Evolutionary conservation across 2,888 invertebrate species (phyloP).

Genomic region (Drosophila atripex): DNA sequence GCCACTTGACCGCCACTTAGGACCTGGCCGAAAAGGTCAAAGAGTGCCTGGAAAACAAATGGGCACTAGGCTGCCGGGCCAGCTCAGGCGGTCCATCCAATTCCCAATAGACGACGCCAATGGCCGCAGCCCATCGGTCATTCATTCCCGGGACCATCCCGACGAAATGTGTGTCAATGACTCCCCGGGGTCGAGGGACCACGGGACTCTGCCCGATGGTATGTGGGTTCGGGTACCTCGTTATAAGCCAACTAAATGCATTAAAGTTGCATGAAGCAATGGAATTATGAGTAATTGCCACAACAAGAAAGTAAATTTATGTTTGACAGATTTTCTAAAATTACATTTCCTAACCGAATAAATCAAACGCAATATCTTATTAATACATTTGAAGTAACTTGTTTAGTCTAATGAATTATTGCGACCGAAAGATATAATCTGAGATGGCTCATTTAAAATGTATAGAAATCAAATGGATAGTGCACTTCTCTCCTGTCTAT

Average conservation of each 20-base stretch:
- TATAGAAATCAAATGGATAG: background rate
- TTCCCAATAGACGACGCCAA: constrained; percentile 28
- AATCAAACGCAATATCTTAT: constrained; percentile 1
- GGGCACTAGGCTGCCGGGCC: constrained; percentile 6
- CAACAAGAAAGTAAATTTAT: background rate
- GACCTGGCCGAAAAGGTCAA: constrained; percentile 35
- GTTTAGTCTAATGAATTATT: background rate
- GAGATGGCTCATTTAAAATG: background rate
- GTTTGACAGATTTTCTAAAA: background rate
- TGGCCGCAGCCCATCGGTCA: constrained; percentile 35
- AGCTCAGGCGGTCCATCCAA: constrained; percentile 32
- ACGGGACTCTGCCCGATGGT: constrained; percentile 25
- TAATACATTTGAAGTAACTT: background rate
- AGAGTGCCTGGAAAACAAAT: constrained; percentile 6
- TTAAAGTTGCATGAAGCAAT: constrained; percentile 72
- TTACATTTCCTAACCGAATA: background rate
- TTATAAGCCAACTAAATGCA: constrained; percentile 77
- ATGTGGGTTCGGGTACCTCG: constrained; percentile 51
- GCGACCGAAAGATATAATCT: background rate
- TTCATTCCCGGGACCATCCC: constrained; percentile 29
- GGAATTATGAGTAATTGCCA: background rate
- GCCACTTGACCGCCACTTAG: constrained; percentile 58
- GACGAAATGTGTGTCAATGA: constrained; percentile 73
- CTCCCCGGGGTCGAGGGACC: constrained; percentile 52
- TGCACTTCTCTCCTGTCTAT: background rate